phyloP scores from a whole-genome alignment of 2,113 vertebrate species.

The Rhinolophus sinicus region DNA sequence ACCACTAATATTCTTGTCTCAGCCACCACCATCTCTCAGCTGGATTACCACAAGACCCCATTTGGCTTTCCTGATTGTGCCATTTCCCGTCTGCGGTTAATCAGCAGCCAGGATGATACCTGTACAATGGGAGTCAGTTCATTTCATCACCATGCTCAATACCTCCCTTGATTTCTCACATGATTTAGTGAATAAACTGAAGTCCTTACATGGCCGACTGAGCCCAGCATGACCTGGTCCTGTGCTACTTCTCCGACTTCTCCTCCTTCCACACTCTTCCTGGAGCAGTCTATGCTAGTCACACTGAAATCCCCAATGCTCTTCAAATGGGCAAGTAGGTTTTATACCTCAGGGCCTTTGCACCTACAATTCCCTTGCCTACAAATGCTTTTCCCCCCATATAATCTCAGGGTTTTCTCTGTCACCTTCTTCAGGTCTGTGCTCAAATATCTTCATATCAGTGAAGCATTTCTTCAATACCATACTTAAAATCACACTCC shows the following conservation, averaged over 20 bases:
- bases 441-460: not conserved
- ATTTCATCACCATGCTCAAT: not conserved
- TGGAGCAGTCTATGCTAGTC: not conserved
- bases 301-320: not conserved
- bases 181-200: not conserved
- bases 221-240: not conserved
- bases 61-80: not conserved
- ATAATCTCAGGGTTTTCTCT: not conserved
- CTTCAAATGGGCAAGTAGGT: not conserved
- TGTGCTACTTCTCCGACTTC: not conserved
- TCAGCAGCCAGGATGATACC: not conserved
- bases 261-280: not conserved
- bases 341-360: not conserved
- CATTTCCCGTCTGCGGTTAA: not conserved
- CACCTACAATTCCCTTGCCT: not conserved
- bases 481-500: not conserved
- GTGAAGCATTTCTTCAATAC: not conserved
- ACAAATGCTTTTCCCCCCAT: not conserved
- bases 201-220: not conserved
- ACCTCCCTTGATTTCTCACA: not conserved
- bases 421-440: not conserved
- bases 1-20: not conserved
- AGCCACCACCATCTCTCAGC: not conserved
- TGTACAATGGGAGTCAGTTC: not conserved
- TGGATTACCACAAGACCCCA: not conserved